Evolutionary conservation across 2,888 invertebrate species (phyloP).

Genomic region (Geophilus truncorum): DNA sequence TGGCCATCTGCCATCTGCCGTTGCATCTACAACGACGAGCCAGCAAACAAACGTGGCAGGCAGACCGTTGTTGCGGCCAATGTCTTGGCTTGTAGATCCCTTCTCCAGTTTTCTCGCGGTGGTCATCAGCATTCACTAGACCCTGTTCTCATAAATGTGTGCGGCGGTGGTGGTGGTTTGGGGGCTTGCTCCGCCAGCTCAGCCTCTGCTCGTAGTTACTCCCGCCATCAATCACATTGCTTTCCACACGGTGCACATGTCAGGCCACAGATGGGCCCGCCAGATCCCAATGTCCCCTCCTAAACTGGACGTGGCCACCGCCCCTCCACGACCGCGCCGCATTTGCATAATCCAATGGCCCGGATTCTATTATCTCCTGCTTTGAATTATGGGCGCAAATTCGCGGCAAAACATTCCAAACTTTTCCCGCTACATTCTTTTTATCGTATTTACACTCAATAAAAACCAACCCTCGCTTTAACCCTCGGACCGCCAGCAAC

Average conservation of each 20-base stretch:
- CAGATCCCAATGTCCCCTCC: neutral
- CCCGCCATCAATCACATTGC: conserved; percentile 31
- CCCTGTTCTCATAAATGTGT: conserved; percentile 28
- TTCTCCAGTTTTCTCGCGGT: neutral
- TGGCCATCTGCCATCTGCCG: neutral
- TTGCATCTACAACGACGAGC: neutral
- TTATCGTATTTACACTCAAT: neutral
- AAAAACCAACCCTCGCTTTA: neutral
- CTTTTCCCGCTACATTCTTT: neutral
- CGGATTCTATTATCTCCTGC: neutral
- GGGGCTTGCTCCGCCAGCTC: neutral
- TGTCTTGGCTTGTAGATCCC: conserved; percentile 5
- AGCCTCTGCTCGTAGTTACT: neutral
- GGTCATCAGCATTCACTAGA: conserved; percentile 31
- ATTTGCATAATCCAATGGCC: neutral
- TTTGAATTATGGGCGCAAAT: neutral
- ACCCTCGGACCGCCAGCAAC: too few species aligned
- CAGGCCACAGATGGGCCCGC: conserved; percentile 30
- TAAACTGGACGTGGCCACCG: neutral
- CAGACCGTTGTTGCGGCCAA: conserved; percentile 23
- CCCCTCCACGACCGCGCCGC: neutral
- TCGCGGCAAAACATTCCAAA: neutral
- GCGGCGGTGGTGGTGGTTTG: too few species aligned
- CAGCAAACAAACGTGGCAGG: neutral
- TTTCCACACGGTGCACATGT: conserved; percentile 28